Evolutionary conservation across 2,113 vertebrate species (phyloP).

Genomic region (Pachycephala philippinensis): DNA sequence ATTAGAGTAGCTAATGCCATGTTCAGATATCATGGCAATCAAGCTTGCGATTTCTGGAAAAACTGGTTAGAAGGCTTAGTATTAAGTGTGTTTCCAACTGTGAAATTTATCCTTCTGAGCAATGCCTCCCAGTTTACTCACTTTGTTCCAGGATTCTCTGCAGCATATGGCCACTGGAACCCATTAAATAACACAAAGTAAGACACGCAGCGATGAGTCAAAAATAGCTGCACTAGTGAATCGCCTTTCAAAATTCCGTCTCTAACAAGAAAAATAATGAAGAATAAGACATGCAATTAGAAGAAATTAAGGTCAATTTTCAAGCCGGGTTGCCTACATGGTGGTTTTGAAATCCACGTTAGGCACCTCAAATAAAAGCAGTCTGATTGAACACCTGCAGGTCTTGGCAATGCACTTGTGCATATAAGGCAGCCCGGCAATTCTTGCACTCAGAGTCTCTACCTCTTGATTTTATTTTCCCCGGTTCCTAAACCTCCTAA

Average conservation of each 20-base stretch:
- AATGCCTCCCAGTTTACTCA: constrained; percentile 62
- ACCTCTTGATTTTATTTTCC: background rate
- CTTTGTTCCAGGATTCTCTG: constrained; percentile 62
- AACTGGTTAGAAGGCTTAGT: constrained; percentile 61
- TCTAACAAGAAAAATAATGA: constrained; percentile 60
- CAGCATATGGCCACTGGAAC: constrained; percentile 64
- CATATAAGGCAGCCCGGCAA: constrained; percentile 16
- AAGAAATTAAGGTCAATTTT: constrained; percentile 67
- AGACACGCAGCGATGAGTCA: constrained; percentile 65
- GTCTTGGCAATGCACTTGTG: background rate
- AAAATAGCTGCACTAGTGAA: constrained; percentile 63
- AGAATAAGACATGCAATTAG: constrained; percentile 52
- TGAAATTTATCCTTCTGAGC: constrained; percentile 65
- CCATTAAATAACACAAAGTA: constrained; percentile 58
- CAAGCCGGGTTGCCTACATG: constrained; percentile 37
- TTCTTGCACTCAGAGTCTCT: constrained; percentile 21
- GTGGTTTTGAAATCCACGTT: background rate
- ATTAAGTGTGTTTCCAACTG: constrained; percentile 59
- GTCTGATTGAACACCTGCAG: constrained; percentile 63
- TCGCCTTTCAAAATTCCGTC: constrained; percentile 58
- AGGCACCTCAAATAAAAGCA: constrained; percentile 62
- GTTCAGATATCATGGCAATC: constrained; percentile 64
- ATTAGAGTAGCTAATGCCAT: constrained; percentile 61
- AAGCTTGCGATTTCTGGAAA: constrained; percentile 53
- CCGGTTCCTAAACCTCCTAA: background rate